Percentiles rank a stretch among this genome's conserved stretches.
phyloP scores from a whole-genome alignment of 2,113 vertebrate species.

The Cynocephalus volans region DNA sequence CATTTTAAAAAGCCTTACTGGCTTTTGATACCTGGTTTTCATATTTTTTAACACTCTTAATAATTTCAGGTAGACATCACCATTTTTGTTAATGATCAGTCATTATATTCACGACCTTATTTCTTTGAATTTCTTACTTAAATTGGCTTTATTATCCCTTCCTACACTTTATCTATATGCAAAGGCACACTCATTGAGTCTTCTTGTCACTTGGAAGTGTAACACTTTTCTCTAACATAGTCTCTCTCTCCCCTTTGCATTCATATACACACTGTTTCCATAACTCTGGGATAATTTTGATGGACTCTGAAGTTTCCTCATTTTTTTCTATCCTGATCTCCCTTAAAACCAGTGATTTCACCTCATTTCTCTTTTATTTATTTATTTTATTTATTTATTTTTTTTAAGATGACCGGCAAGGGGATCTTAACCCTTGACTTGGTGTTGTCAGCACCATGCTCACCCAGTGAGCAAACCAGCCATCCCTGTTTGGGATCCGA shows the following conservation, averaged over 20 bases:
- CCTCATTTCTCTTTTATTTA: constrained; percentile 40
- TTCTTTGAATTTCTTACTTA: constrained; percentile 31
- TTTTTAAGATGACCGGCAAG: too few relatives aligned
- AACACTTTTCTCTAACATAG: background rate
- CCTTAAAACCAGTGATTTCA: background rate
- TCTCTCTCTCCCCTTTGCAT: background rate
- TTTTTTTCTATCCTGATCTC: background rate
- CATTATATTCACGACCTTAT: background rate
- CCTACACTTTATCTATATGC: background rate
- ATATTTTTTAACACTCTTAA: constrained; percentile 4
- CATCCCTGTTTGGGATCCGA: too few relatives aligned
- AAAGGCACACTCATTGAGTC: background rate
- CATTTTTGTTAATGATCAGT: constrained; percentile 43
- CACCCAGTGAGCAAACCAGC: too few relatives aligned
- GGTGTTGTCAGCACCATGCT: too few relatives aligned
- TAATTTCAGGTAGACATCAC: background rate
- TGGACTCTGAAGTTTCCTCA: background rate
- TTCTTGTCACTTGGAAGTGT: background rate
- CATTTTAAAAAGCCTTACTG: background rate
- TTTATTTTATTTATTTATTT: too few relatives aligned
- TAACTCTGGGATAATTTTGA: background rate
- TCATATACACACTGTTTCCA: background rate
- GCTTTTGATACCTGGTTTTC: constrained; percentile 44
- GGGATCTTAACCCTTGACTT: too few relatives aligned
- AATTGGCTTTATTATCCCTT: background rate